A percentile compares a stretch with the other conserved stretches of the same genome.
phyloP scores from a whole-genome alignment of 2,797 vertebrate species.

The Lemur catta region DNA sequence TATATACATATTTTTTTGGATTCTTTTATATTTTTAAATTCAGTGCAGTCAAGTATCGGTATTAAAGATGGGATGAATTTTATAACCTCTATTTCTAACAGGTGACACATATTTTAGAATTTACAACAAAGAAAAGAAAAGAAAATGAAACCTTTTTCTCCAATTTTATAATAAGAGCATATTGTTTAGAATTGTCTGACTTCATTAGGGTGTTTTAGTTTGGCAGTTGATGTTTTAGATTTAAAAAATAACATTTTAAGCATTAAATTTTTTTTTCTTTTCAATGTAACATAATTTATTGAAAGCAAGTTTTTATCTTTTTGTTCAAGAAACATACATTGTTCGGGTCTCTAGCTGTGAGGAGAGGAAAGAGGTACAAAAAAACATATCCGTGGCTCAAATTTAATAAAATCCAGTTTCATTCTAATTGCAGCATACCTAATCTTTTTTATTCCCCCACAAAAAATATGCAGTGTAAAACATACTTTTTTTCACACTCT shows the following conservation, averaged over 20 bases:
- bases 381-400: not conserved
- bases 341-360: not conserved
- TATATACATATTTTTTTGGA: not conserved
- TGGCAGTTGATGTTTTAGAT: constrained; percentile 9
- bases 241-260: not conserved
- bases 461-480: not conserved
- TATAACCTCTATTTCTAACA: constrained; percentile 77
- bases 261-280: not conserved
- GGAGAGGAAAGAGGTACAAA: constrained; percentile 54
- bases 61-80: constrained; percentile 82
- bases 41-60: constrained; percentile 77
- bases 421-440: not conserved
- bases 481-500: constrained; percentile 37
- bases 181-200: not conserved
- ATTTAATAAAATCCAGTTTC: not conserved
- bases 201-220: not conserved
- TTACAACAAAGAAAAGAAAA: constrained; percentile 71
- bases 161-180: not conserved
- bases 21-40: constrained; percentile 66
- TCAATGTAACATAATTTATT: constrained; percentile 40
- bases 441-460: not conserved
- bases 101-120: constrained; percentile 72
- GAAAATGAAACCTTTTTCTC: constrained; percentile 73
- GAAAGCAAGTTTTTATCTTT: not conserved
- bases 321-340: not conserved